Evolutionary conservation across 1,140 invertebrate species (phyloP).

Genomic region (Drosophila athabasca): DNA sequence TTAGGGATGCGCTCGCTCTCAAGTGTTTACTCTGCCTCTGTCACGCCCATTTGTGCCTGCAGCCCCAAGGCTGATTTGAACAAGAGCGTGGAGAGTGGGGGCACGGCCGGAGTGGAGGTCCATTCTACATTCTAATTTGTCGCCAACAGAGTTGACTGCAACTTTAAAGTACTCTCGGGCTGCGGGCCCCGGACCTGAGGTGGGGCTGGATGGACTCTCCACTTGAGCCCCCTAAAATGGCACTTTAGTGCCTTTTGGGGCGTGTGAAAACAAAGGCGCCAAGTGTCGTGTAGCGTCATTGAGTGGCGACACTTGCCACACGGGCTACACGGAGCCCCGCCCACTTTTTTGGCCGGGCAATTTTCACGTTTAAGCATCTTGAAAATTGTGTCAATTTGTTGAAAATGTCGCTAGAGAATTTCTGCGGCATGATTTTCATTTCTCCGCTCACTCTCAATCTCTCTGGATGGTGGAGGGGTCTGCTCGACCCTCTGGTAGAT

Average conservation of each 20-base stretch:
- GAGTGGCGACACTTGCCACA: conserved; percentile 59
- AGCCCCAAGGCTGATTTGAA: conserved; percentile 8
- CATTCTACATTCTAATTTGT: conserved; percentile 75
- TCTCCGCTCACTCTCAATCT: conserved; percentile 2
- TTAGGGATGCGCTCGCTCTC: conserved; percentile 69
- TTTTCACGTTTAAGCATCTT: conserved; percentile 76
- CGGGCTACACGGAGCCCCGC: background rate
- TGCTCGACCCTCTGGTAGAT: no score
- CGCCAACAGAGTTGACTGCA: conserved; percentile 61
- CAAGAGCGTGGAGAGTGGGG: background rate
- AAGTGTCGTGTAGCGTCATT: conserved; percentile 75
- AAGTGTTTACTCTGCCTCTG: conserved; percentile 60
- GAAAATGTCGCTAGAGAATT: conserved; percentile 76
- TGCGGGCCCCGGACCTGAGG: conserved; percentile 12
- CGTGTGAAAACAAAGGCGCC: conserved; percentile 79
- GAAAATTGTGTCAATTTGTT: conserved; percentile 83
- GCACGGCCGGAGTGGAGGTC: background rate
- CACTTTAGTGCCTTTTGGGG: conserved; percentile 83
- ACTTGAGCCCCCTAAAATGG: conserved; percentile 82
- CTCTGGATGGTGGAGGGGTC: no score
- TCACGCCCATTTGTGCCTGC: conserved; percentile 53
- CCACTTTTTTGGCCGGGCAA: conserved; percentile 35
- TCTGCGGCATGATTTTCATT: conserved; percentile 69
- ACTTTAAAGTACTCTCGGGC: conserved; percentile 59
- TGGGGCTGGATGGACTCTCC: conserved; percentile 43